Evolutionary conservation across 1,140 invertebrate species (phyloP), one percentile per base, ranked within the genome.

Genomic region (Ceratosolen fusciceps): DNA sequence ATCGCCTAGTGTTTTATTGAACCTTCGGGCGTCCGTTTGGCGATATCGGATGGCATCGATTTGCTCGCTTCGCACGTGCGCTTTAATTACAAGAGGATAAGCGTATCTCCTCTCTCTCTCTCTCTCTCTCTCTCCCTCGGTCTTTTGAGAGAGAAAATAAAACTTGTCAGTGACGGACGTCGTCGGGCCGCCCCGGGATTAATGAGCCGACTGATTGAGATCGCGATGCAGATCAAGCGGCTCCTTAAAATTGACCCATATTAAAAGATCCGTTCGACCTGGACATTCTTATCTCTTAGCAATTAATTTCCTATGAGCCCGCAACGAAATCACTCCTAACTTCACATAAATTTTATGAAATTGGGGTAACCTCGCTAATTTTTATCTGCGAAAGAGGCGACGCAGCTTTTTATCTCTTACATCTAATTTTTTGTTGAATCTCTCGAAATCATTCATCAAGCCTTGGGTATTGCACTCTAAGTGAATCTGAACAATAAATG

Each of bases 41-140:
- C 67, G 75, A 71, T 80, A 83, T 79, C 78, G 37, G 49, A 62
- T 58, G 56, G 52, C 70, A 82, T 77, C 79, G 43, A 52, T 74
- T 34, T 71, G 12, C 34, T 77, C 65, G 24, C 67, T 37, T 21
- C 43, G 29, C 56, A 49, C 70, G 77, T 73, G 74, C 71, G 43
- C 37, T 79, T 79, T 79, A 79, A 79, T 79, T 79, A 79, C 47
- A 74, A 52, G 19, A 26, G 70, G 78, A 80, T 80, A 74, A 80
- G 72, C 43, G 31, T 47, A 58, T 29, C 12, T 43, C 56, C 43
- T 21, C 21, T 4, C n/a, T n/a, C n/a, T n/a, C n/a, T n/a, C n/a
- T n/a, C n/a, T n/a, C n/a, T n/a, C n/a, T n/a, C n/a, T n/a, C n/a
- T 4, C 10, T 19, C 8, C 3, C 26, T n/a, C 43, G 8, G n/a